Conservation (phyloP, 1,140 invertebrate species). For the Wasmannia auropunctata region DNA sequence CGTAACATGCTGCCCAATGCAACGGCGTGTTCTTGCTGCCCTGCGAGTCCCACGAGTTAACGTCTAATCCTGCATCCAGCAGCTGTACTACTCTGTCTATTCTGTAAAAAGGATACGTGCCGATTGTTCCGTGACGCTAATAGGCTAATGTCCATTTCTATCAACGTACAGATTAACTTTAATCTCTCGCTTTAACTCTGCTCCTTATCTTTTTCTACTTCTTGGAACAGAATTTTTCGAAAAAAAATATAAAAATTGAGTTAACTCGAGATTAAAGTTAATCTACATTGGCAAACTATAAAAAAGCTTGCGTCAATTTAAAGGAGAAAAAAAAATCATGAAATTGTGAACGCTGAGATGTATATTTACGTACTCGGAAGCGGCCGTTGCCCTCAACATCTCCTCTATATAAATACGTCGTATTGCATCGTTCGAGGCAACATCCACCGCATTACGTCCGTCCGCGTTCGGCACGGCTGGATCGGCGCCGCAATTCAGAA, state of each 20-base stretch:
- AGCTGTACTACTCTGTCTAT: slow-evolving; percentile 84
- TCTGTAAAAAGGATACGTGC: slow-evolving; percentile 73
- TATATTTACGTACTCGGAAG: slow-evolving; percentile 86
- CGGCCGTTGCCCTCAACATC: slow-evolving; percentile 88
- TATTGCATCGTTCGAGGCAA: slow-evolving; percentile 85
- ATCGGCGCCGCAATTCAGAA: slow-evolving; percentile 87
- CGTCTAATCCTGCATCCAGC: slow-evolving; percentile 86
- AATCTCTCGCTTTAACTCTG: no score
- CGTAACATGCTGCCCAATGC: slow-evolving; percentile 89
- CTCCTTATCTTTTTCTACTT: no score
- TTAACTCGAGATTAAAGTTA: no score
- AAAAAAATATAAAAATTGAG: no score
- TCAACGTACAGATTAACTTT: no score
- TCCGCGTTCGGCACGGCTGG: slow-evolving; percentile 86
- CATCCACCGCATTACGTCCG: slow-evolving; percentile 87
- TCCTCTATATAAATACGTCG: slow-evolving; percentile 88
- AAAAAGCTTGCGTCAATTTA: no score
- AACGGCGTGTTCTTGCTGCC: slow-evolving; percentile 88
- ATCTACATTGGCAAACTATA: no score
- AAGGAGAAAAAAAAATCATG: background rate
- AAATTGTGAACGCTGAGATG: background rate
- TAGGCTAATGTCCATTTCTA: no score
- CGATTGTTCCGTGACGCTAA: background rate
- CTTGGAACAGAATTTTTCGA: no score
- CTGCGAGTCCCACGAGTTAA: slow-evolving; percentile 87